These are phyloP conservation scores for Lucilia sericata DNA, from an alignment of 1,140 invertebrate genomes.

Conservation along the genomic window DNA sequence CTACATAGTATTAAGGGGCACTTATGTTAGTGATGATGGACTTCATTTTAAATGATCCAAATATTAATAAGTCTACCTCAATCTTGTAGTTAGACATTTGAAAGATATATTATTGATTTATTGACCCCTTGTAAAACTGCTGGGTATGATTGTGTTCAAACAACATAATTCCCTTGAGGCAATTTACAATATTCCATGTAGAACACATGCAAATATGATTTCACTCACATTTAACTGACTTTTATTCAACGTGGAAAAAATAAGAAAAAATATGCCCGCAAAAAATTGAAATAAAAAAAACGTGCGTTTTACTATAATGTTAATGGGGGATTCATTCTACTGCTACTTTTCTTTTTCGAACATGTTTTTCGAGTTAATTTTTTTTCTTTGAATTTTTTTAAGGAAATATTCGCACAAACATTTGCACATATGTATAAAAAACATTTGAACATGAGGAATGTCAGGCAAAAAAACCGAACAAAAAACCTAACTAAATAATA, in stretches of 20 bases:
- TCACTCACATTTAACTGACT: background rate
- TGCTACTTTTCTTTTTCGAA: background rate
- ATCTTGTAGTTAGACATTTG: no score
- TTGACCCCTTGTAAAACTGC: no score
- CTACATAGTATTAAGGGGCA: no score
- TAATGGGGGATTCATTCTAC: background rate
- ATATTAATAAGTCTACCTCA: no score
- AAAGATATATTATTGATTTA: no score
- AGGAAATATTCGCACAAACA: background rate
- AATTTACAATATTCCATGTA: constrained; percentile 5
- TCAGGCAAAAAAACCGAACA: background rate
- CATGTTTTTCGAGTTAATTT: background rate
- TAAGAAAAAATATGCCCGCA: background rate
- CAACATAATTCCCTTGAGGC: background rate
- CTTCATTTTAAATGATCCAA: no score
- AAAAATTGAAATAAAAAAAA: background rate
- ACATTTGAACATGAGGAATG: background rate
- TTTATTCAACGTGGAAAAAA: background rate
- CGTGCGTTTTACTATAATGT: background rate
- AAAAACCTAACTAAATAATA: background rate
- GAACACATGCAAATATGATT: constrained; percentile 11
- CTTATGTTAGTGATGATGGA: no score
- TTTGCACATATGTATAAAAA: background rate
- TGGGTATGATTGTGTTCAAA: no score
- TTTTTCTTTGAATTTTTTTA: background rate